phyloP scores from a whole-genome alignment of 2,888 invertebrate genomes.

The Drymonia ruficornis region DNA sequence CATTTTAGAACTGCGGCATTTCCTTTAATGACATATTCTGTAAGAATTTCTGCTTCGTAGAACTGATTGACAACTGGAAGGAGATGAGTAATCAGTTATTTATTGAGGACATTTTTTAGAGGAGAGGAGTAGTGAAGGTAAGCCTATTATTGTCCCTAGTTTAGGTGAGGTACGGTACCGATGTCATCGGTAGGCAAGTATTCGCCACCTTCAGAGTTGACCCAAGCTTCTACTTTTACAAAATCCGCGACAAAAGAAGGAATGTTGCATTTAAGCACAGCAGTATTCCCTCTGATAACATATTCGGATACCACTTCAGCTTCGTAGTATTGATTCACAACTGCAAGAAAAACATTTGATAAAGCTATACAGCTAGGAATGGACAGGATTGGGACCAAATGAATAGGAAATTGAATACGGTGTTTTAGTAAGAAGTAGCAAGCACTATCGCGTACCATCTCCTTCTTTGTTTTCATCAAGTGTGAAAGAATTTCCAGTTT shows the following conservation, averaged over 20 bases:
- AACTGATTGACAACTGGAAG: constrained; percentile 90
- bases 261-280: constrained; percentile 94
- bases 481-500: constrained; percentile 85
- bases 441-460: constrained; percentile 59
- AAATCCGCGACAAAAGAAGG: constrained; percentile 96
- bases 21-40: constrained; percentile 95
- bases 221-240: constrained; percentile 94
- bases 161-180: constrained; percentile 81
- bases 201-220: constrained; percentile 87
- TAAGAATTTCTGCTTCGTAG: constrained; percentile 95
- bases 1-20: constrained; percentile 95
- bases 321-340: constrained; percentile 95
- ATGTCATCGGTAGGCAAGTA: constrained; percentile 89
- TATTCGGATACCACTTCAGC: constrained; percentile 95
- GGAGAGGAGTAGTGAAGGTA: constrained; percentile 20
- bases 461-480: constrained; percentile 62
- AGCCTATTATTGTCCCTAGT: neutral
- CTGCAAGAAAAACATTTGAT: constrained; percentile 77
- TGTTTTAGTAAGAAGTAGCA: constrained; percentile 10
- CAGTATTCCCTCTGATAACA: constrained; percentile 94
- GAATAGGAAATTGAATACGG: constrained; percentile 15
- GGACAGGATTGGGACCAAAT: constrained; percentile 29
- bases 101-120: constrained; percentile 15
- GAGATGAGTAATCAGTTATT: constrained; percentile 24
- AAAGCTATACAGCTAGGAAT: constrained; percentile 9